A percentile compares a stretch with the other conserved stretches of the same genome.
Conservation (phyloP, 1,140 invertebrate species). For the Paraescarpia echinospica region DNA sequence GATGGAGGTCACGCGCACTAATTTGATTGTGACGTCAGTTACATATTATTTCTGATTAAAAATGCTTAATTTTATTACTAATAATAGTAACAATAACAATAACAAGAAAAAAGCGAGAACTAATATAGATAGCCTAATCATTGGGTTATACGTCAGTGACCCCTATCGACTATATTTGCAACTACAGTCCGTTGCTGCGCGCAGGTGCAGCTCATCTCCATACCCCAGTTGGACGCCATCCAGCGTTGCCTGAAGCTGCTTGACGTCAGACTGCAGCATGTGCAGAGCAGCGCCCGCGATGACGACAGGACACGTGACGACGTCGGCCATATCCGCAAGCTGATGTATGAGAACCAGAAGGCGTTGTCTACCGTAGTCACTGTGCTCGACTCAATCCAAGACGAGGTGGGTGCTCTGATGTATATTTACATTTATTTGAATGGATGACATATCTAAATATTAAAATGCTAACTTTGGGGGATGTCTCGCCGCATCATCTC, state of each 20-base stretch:
- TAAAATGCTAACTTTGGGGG: no score
- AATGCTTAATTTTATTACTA: no score
- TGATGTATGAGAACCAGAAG: slow-evolving; percentile 58
- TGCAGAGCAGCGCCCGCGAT: slow-evolving; percentile 53
- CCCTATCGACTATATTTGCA: not conserved
- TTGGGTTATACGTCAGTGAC: not conserved
- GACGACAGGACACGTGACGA: slow-evolving; percentile 54
- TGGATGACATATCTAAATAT: no score
- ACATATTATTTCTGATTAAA: no score
- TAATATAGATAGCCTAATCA: no score
- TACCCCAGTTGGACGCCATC: slow-evolving; percentile 57
- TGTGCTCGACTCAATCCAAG: slow-evolving; percentile 53
- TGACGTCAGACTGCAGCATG: slow-evolving; percentile 55
- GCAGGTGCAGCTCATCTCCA: slow-evolving; percentile 51
- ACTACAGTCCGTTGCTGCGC: slow-evolving; percentile 17
- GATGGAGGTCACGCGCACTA: no score
- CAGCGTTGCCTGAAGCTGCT: slow-evolving; percentile 54
- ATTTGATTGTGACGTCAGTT: no score
- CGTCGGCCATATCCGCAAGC: slow-evolving; percentile 51
- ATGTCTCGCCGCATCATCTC: no score
- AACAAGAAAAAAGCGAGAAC: no score
- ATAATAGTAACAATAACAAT: no score
- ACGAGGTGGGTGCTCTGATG: slow-evolving; percentile 22
- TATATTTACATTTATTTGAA: no score
- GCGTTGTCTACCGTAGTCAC: slow-evolving; percentile 54